These are phyloP conservation scores for Climacteris rufus DNA, from an alignment of 2,113 vertebrate species.

Conservation along the genomic window DNA sequence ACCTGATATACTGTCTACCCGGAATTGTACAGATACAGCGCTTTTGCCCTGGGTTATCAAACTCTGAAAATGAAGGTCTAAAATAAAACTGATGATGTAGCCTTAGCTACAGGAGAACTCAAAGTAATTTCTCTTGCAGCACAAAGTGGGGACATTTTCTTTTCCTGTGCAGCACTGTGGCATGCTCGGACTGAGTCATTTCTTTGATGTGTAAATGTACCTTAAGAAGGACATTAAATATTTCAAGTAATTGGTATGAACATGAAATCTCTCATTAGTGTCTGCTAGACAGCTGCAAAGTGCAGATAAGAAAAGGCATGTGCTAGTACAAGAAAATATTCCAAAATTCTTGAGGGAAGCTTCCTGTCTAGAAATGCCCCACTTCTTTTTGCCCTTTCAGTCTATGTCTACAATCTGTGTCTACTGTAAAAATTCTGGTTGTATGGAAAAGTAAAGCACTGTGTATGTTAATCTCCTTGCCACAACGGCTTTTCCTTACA, in stretches of 20 bases:
- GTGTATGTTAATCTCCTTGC: conserved; percentile 28
- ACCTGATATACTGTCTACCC: not conserved
- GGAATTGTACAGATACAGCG: not conserved
- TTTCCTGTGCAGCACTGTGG: not conserved
- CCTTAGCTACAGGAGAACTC: not conserved
- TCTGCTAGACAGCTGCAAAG: conserved; percentile 65
- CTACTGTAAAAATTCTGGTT: conserved; percentile 24
- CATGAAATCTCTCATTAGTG: conserved; percentile 73
- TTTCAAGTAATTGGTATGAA: conserved; percentile 76
- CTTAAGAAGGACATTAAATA: conserved; percentile 74
- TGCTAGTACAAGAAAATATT: conserved; percentile 26
- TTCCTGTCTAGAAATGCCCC: conserved; percentile 44
- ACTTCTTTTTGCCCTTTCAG: not conserved
- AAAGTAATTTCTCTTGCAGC: conserved; percentile 31
- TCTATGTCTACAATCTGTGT: not conserved
- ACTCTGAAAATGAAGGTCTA: not conserved
- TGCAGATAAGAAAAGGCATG: conserved; percentile 61
- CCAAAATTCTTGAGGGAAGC: conserved; percentile 24
- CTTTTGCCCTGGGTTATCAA: conserved; percentile 3
- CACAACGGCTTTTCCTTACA: conserved; percentile 20
- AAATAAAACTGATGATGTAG: conserved; percentile 33
- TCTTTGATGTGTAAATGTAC: conserved; percentile 79
- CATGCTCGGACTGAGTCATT: conserved; percentile 62
- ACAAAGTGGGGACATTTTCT: not conserved
- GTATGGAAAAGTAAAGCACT: conserved; percentile 7